Base-by-base conservation (phyloP, 2,888 invertebrate species). In the Chaetoderma sp. region DNA sequence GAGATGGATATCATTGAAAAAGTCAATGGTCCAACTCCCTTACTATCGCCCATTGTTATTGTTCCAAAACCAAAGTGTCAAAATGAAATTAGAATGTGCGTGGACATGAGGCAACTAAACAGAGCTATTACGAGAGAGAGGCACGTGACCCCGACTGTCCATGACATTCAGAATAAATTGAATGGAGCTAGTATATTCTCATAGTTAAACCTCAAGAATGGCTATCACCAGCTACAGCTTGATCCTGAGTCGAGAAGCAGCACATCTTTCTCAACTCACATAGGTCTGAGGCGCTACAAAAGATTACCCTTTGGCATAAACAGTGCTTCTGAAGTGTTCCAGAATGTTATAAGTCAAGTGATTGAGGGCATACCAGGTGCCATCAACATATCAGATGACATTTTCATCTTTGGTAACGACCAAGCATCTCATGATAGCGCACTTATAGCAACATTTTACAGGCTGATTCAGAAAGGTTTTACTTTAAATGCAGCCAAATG, bases 21-120 rank as follows among this genome's bases (percentile, higher is more conserved):
- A 47, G 47, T 47, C 18, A 18, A 10, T n/a, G 47, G 47, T 18
- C 47, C 47, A 8, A 52, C 52, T n/a, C 52, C 52, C 6, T 52
- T 25, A 28, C 27, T 52, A 10, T 27, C 27, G 13, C 52, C 52
- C 13, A 52, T 52, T 28, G 52, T 52, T 27, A 18, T 52, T 52
- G 52, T 52, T 6, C 52, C 52, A 18, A 52, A 52, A 25, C 6
- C 6, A 18, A 21, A n/a, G n/a, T n/a, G 28, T 5, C 10, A 25
- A 25, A 28, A 28, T 10, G 21, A 52, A 25, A 18, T 52, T 10
- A 21, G 52, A 21, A 25, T 52, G 6, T 47, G 47, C 23, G 47
- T n/a, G 8, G 47, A 47, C 21, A 21, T 21, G 16, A 8, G 47
- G 21, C 6, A 8, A 8, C 18, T 23, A 8, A 47, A 47, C 47